A percentile compares a stretch with the other conserved stretches of the same genome.
These are phyloP conservation scores for Drosophila parthenogenetica DNA, from an alignment of 2,888 invertebrate species.

Conservation along the genomic window DNA sequence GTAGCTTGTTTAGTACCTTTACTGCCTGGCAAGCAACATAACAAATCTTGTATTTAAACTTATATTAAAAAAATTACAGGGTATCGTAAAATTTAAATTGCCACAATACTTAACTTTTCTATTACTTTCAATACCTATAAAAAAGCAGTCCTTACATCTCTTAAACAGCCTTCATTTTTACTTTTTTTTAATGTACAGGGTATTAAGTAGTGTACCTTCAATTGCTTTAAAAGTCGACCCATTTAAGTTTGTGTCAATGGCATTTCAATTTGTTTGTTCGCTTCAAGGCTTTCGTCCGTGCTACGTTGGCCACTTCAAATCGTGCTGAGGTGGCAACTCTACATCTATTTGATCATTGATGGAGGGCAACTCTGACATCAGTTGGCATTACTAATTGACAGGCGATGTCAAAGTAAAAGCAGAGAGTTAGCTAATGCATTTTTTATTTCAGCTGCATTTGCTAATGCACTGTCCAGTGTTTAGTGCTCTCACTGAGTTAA, in stretches of 20 bases:
- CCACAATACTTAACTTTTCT: too few relatives aligned
- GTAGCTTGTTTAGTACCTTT: too few relatives aligned
- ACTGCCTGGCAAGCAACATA: too few relatives aligned
- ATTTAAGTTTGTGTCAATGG: constrained; percentile 38
- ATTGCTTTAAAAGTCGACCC: not conserved
- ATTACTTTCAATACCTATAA: too few relatives aligned
- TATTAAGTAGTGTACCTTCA: not conserved
- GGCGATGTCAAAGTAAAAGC: not conserved
- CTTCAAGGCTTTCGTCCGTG: constrained; percentile 26
- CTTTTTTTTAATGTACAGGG: not conserved
- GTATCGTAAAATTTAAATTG: too few relatives aligned
- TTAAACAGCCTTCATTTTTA: not conserved
- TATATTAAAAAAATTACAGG: too few relatives aligned
- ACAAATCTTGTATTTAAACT: too few relatives aligned
- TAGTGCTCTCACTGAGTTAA: not conserved
- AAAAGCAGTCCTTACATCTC: too few relatives aligned
- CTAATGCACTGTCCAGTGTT: not conserved
- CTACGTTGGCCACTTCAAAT: not conserved
- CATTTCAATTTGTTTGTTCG: constrained; percentile 50
- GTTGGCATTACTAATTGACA: constrained; percentile 38
- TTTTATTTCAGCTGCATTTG: not conserved
- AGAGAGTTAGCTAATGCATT: not conserved
- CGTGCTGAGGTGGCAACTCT: constrained; percentile 10
- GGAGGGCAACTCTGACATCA: constrained; percentile 5
- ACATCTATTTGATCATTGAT: constrained; percentile 3